Conservation (phyloP, 2,113 vertebrate genomes). For the Pholis gunnellus region DNA sequence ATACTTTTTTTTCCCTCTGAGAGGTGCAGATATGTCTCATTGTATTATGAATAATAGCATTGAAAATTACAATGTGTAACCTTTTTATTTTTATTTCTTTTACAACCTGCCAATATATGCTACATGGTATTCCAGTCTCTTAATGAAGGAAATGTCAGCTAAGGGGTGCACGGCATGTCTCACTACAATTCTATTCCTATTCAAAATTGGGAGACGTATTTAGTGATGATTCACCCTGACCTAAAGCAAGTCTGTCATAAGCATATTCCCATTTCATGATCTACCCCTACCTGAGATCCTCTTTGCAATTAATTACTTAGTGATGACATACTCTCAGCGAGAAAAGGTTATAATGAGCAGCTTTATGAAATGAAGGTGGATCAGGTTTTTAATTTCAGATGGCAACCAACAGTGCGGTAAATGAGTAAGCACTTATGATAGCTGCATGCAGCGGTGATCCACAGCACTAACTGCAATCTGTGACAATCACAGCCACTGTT, state of each 20-base stretch:
- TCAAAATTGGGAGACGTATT: constrained; percentile 2
- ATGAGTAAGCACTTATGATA: constrained; percentile 12
- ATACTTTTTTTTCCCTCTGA: not conserved
- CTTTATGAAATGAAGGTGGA: constrained; percentile 41
- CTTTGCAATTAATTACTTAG: constrained; percentile 40
- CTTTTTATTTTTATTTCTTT: not conserved
- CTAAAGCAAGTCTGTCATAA: constrained; percentile 31
- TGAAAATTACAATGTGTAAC: not conserved
- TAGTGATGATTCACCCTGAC: constrained; percentile 1
- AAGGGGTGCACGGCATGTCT: not conserved
- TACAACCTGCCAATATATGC: not conserved
- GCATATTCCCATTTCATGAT: constrained; percentile 21
- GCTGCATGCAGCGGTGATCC: constrained; percentile 4
- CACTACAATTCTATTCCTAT: not conserved
- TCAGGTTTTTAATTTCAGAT: constrained; percentile 45
- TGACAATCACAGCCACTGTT: not conserved
- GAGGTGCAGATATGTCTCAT: constrained; percentile 6
- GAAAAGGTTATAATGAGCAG: constrained; percentile 36
- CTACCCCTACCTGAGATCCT: constrained; percentile 23
- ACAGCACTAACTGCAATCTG: not conserved
- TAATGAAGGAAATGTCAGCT: not conserved
- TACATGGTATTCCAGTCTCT: not conserved
- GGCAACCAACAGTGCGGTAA: constrained; percentile 42
- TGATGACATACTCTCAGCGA: constrained; percentile 21
- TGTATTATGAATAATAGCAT: constrained; percentile 10